Evolutionary conservation across 2,113 vertebrate species (phyloP), one percentile per base, ranked within the genome.

Genomic region (Uria aalge): DNA sequence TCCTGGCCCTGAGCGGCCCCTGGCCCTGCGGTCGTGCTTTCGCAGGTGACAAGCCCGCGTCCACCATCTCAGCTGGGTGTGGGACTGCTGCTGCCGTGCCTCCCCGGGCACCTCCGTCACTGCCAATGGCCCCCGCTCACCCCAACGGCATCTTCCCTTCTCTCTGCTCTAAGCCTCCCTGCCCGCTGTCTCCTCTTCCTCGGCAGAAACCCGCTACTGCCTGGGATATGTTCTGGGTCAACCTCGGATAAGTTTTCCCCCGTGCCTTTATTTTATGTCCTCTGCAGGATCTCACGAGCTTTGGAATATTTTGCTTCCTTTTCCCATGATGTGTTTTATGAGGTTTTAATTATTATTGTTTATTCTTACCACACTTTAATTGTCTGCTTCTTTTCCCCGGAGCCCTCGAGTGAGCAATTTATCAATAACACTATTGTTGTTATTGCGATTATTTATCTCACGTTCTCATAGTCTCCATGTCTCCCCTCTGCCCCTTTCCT

Each of bases 281-380:
- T 72, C 53, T 67, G 72, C 67, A 75, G 80, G 56, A 41, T 75
- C 86, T 82, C 47, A 21, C 4, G 36, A 45, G 80, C 76, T 86
- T 56, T 45, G 30, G 81, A 71, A 32, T 47, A 23, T 48, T 89
- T 77, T 30, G 20, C 64, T 81, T 90, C 77, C 40, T 74, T 94
- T 77, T 64, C 59, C 74, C 48, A 5, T 32, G 79, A 68, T 1
- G 9, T 45, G 40, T 55, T 94, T 95, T 82, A 94, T 12, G 96
- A 73, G 72, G 79, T 64, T 94, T 92, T 95, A 94, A 94, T 96
- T 92, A 74, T 78, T 85, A 59, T 92, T 92, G 83, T 94, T 96
- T 94, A 88, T 95, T 95, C 55, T 94, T 87, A 94, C 72, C 14
- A 53, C 55, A 63, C 34, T 80, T 90, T 92, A 96, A 95, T 90